Percentiles rank a stretch among this genome's conserved stretches.
Conservation (phyloP, 2,797 vertebrate genomes). For the Cuculus canorus region DNA sequence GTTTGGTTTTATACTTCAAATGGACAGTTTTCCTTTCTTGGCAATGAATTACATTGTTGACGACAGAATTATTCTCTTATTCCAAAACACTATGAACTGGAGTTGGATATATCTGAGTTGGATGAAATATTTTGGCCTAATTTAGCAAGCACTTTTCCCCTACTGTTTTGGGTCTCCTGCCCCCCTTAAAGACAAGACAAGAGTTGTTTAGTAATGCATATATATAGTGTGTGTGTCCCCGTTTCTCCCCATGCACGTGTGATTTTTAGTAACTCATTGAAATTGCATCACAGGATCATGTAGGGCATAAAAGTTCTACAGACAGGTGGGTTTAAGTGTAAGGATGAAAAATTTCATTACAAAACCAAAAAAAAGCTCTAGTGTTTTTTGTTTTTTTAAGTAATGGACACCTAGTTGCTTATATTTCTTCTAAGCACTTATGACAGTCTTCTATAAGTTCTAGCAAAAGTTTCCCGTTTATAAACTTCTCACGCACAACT, state of each 20-base stretch:
- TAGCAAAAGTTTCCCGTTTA: background rate
- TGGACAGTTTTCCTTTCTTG: background rate
- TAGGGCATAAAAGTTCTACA: background rate
- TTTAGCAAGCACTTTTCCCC: background rate
- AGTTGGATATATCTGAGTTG: constrained; percentile 71
- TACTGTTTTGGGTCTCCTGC: background rate
- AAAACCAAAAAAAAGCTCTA: background rate
- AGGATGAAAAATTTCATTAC: background rate
- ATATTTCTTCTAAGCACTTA: background rate
- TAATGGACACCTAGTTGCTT: background rate
- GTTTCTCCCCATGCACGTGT: too few species aligned
- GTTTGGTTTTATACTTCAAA: background rate
- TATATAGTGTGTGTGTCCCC: too few species aligned
- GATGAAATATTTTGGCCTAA: background rate
- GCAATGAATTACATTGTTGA: background rate
- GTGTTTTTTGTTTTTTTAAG: background rate
- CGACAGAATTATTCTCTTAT: background rate
- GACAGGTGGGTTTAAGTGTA: background rate
- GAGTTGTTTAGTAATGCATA: background rate
- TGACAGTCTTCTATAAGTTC: background rate
- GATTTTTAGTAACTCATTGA: background rate
- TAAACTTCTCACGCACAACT: background rate
- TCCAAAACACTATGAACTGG: constrained; percentile 52
- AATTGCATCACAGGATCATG: background rate
- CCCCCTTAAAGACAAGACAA: background rate